phyloP scores from a whole-genome alignment of 2,113 vertebrate species.

The Telmatochromis sp. region DNA sequence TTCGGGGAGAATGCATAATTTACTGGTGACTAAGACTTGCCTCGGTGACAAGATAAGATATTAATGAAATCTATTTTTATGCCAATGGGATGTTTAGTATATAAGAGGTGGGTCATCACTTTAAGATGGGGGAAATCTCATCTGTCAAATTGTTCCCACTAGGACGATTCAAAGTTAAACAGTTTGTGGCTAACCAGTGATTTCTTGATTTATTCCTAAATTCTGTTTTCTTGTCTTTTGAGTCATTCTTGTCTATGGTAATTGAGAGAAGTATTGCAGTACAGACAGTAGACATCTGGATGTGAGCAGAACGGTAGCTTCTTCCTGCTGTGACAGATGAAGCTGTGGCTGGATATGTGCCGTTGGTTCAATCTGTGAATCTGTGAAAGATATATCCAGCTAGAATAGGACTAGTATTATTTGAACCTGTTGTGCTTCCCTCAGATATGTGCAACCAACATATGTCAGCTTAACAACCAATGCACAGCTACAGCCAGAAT shows the following conservation, averaged over 20 bases:
- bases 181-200: neutral
- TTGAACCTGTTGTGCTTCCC: neutral
- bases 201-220: neutral
- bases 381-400: neutral
- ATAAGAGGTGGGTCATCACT: neutral
- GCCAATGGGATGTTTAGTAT: neutral
- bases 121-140: neutral
- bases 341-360: neutral
- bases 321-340: neutral
- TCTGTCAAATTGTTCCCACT: neutral
- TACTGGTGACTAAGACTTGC: slow-evolving; percentile 29
- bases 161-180: neutral
- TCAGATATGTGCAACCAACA: neutral
- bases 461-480: neutral
- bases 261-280: neutral
- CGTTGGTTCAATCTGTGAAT: rapidly evolving
- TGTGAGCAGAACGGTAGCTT: neutral
- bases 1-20: slow-evolving; percentile 34
- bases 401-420: neutral
- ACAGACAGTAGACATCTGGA: neutral
- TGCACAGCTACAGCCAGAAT: neutral
- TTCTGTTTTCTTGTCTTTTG: neutral
- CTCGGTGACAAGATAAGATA: slow-evolving; percentile 13
- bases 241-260: neutral
- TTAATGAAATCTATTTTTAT: neutral